Evolutionary conservation across 2,888 invertebrate species (phyloP).

Genomic region (Stenodema calcarata): DNA sequence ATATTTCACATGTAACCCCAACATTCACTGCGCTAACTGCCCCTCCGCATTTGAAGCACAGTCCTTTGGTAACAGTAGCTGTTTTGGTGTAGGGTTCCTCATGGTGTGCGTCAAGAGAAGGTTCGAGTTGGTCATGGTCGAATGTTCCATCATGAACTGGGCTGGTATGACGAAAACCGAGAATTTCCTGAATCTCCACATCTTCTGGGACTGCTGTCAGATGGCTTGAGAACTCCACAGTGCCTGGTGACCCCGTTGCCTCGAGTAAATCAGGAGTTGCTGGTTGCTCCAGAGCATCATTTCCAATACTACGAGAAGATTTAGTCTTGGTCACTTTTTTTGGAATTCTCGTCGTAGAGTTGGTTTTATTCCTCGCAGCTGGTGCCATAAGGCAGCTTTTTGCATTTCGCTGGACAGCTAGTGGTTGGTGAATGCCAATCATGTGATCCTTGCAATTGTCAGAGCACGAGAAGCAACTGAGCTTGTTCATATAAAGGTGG

Average conservation of each 20-base stretch:
- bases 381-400: not conserved
- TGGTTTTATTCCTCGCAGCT: not conserved
- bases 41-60: too few species aligned
- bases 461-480: not conserved
- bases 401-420: not conserved
- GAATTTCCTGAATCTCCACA: not conserved
- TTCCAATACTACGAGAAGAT: not conserved
- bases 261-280: not conserved
- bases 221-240: not conserved
- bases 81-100: not conserved
- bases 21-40: too few species aligned
- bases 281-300: not conserved
- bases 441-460: not conserved
- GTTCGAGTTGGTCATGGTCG: not conserved
- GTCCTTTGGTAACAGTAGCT: too few species aligned
- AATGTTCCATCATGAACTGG: not conserved
- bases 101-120: not conserved
- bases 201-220: not conserved
- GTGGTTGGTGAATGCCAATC: not conserved
- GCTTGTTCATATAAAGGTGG: not conserved
- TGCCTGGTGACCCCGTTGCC: not conserved
- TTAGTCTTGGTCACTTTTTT: not conserved
- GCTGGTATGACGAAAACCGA: not conserved
- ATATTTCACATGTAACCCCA: too few species aligned
- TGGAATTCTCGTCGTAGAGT: not conserved